Evolutionary conservation across 2,888 invertebrate genomes (phyloP).

Genomic region (Crocallis elinguaria): DNA sequence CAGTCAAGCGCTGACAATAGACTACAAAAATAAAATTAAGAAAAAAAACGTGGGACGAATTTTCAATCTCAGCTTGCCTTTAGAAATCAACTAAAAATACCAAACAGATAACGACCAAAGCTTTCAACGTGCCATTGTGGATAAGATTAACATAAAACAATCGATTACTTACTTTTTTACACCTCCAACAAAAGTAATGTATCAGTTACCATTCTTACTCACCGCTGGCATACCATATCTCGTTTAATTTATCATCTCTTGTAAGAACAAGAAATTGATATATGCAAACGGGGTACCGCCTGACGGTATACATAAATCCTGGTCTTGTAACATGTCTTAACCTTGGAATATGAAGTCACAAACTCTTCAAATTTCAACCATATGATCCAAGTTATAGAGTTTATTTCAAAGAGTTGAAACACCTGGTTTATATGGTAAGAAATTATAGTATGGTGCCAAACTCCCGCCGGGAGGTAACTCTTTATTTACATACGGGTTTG

Average conservation of each 20-base stretch:
- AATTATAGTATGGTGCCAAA: conserved; percentile 65
- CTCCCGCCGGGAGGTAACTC: conserved; percentile 68
- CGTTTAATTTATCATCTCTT: conserved; percentile 68
- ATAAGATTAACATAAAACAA: conserved; percentile 29
- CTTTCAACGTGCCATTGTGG: conserved; percentile 2
- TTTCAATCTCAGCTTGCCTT: neutral
- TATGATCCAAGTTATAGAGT: conserved; percentile 10
- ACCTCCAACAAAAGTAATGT: conserved; percentile 28
- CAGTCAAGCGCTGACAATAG: too few species aligned
- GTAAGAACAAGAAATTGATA: conserved; percentile 68
- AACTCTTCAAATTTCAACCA: conserved; percentile 40
- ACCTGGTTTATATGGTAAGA: conserved; percentile 33
- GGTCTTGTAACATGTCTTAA: conserved; percentile 55
- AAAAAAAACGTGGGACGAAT: too few species aligned
- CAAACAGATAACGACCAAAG: neutral
- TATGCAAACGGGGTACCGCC: conserved; percentile 57
- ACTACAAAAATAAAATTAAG: too few species aligned
- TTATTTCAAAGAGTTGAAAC: neutral
- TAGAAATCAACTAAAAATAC: neutral
- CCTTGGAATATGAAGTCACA: conserved; percentile 45
- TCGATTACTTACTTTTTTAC: conserved; percentile 21
- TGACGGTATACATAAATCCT: conserved; percentile 54
- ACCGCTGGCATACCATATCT: conserved; percentile 60
- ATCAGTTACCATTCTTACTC: conserved; percentile 49
- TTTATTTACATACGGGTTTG: conserved; percentile 77